A percentile compares a stretch with the other conserved stretches of the same genome.
Evolutionary conservation across 2,888 invertebrate genomes (phyloP).

Genomic region (Augochlorella aurata): DNA sequence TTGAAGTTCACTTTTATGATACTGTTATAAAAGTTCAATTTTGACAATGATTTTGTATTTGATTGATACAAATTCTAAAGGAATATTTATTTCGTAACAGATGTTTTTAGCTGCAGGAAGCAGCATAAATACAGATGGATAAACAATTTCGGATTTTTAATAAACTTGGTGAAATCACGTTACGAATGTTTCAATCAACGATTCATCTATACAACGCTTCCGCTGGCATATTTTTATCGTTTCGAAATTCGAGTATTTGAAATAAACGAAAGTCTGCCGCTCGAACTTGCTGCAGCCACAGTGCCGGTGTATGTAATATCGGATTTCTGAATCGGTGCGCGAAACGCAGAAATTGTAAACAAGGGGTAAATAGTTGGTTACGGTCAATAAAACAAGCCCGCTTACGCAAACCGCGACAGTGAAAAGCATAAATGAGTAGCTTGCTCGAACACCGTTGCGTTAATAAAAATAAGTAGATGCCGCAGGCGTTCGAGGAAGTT

Average conservation of each 20-base stretch:
- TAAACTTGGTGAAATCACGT: not conserved
- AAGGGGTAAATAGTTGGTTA: conserved; percentile 11
- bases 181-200: not conserved
- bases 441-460: conserved; percentile 17
- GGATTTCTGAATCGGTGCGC: not conserved
- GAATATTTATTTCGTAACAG: too few relatives aligned
- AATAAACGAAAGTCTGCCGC: not conserved
- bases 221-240: too few relatives aligned
- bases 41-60: too few relatives aligned
- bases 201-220: not conserved
- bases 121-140: too few relatives aligned
- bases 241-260: too few relatives aligned
- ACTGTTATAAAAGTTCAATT: too few relatives aligned
- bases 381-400: conserved; percentile 40
- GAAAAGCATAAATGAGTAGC: conserved; percentile 21
- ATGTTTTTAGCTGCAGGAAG: too few relatives aligned
- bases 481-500: conserved; percentile 6
- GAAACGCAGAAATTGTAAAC: conserved; percentile 6
- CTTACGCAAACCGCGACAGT: conserved; percentile 13
- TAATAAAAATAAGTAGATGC: conserved; percentile 26
- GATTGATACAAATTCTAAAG: too few relatives aligned
- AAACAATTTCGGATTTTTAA: not conserved
- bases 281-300: not conserved
- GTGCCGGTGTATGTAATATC: not conserved
- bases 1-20: too few relatives aligned